Evolutionary conservation across 1,140 invertebrate species (phyloP), one percentile per base, ranked within the genome.

Genomic region (Diuraphis noxia): DNA sequence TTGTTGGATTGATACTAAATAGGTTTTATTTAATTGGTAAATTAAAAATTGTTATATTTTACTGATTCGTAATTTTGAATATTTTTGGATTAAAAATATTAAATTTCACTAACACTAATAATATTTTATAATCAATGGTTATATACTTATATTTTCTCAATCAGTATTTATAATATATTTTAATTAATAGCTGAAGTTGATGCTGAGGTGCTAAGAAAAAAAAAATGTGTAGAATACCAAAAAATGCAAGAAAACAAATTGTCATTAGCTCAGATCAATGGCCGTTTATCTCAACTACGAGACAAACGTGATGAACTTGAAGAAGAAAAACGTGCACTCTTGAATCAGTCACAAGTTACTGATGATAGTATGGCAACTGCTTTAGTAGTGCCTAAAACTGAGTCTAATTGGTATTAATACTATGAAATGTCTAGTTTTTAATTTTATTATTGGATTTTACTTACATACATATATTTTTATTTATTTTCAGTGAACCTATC

Each of bases 191-290:
- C 43, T 49, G 43, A 91, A 91, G 43, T 41, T 52, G 77, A 91
- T n/a, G 89, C 89, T 49, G 89, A 91, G n/a, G 40, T 82, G 17
- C 46, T 91, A 7, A 81, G 89, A 49, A 91, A 91, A 34, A 82
- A 91, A 52, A 91, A 91, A 82, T 91, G 89, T 91, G 89, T 82
- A 3, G 89, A 91, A 41, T 91, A 81, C 52, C 89, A 91, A 40
- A 46, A 91, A 91, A 91, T 91, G n/a, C 40, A 91, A 81, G 89
- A 91, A 49, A 91, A 91, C 38, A 91, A 91, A 91, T 41, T 91
- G 9, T 91, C 89, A 38, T 91, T 91, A 49, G 89, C 89, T 21
- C 89, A 91, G 38, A 91, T 91, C 23, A 91, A 91, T 91, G 89
- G 89, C 17, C 89, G 89, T 91, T 91, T 91, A 63, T 38, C 36